Conservation (phyloP, 2,888 invertebrate genomes). For the Muscina levida region DNA sequence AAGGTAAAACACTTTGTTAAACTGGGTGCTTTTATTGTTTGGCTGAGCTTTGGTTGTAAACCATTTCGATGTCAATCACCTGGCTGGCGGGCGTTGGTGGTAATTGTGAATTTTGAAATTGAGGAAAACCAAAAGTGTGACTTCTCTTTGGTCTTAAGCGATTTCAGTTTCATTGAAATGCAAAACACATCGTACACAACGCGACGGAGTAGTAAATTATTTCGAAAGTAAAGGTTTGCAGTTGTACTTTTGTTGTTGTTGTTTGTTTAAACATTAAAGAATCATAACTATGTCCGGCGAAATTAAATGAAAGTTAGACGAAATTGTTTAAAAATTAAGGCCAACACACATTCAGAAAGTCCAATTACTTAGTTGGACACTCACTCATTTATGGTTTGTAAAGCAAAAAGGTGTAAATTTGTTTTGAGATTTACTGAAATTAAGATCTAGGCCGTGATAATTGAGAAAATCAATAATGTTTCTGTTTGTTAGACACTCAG, state of each 20-base stretch:
- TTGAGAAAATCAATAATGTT: conserved; percentile 13
- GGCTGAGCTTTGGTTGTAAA: neutral
- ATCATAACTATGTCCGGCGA: conserved; percentile 3
- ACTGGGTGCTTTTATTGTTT: neutral
- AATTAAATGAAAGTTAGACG: conserved; percentile 21
- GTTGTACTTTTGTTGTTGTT: conserved; percentile 8
- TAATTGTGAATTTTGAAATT: neutral
- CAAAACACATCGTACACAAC: conserved; percentile 29
- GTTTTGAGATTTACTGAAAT: neutral
- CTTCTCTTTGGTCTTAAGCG: neutral
- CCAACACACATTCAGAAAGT: conserved; percentile 27
- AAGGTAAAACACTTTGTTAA: neutral
- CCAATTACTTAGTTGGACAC: neutral
- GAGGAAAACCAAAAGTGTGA: conserved; percentile 17
- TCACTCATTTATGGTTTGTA: neutral
- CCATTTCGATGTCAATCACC: conserved; percentile 25
- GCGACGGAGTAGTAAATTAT: neutral
- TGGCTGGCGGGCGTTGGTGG: neutral
- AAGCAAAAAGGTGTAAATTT: conserved; percentile 39
- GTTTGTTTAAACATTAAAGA: conserved; percentile 8
- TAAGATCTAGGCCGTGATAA: conserved; percentile 1
- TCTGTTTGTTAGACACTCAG: neutral
- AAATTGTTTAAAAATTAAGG: conserved; percentile 36
- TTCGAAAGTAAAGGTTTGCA: conserved; percentile 52
- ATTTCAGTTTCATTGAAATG: conserved; percentile 46